Base-by-base conservation (phyloP, 2,797 vertebrate genomes). In the Gila robusta region DNA sequence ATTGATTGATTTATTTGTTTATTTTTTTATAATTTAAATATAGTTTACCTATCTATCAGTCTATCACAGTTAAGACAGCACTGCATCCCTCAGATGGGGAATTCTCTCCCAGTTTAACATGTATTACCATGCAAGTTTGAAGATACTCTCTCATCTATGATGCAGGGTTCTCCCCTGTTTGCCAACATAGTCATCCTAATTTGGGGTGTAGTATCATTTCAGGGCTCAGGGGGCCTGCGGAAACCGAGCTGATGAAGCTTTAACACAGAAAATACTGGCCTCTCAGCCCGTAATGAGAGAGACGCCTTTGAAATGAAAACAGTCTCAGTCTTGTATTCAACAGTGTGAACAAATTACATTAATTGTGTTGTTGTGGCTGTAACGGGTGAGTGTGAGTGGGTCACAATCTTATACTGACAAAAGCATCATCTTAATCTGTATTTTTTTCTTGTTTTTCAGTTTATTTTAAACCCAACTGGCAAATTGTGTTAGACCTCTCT, bases 61-160 rank as follows among this genome's bases (percentile, higher is more conserved):
- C 4, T 16, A 19, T 49, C 9, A 32, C 78, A 19, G 11, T n/a
- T 39, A 44, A 41, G 41, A 41, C 37, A 32, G 10, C 41, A 52
- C 44, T 49, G 28, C 26, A n/a, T 83, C 0, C 39, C 54, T 73
- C 39, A 35, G 11, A 35, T 10, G 26, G 17, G 70, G 19, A 83
- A 49, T 64, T 84, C 41, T 59, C 82, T 84, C 41, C n/a, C 56
- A 12, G 4, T 83, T 87, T 88, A 86, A 88, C 72, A 70, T 49
- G 79, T 70, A 89, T 93, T 62, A 90, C 91, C 93, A 93, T 93
- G 82, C 81, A 87, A 88, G 84, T 90, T 82, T 92, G 87, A 93
- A 90, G 89, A 91, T 92, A 89, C 84, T 88, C 76, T 86, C 77
- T 84, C 62, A 87, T 74, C 82, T 78, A 74, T 87, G 86, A 82